phyloP scores from a whole-genome alignment of 37 sponge, comb jelly and placozoan genomes.

The Ianthella basta region DNA sequence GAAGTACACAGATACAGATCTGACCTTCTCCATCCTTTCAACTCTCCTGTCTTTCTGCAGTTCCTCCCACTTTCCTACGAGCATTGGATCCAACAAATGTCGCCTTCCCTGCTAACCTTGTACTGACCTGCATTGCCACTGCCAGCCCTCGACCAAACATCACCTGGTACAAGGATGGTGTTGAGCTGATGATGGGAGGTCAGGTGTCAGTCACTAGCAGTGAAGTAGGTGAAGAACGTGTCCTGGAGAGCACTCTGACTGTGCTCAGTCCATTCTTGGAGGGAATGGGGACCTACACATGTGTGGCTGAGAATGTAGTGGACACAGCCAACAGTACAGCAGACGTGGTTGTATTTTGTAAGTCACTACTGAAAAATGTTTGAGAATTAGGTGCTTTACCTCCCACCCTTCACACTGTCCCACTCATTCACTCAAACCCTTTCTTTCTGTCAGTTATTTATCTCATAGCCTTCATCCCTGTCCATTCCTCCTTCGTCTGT shows the following conservation, averaged over 20 bases:
- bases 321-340: slow-evolving; percentile 16
- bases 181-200: background rate
- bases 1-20: no score
- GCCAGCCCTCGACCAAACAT: slow-evolving; percentile 59
- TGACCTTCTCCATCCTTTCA: no score
- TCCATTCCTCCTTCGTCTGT: no score
- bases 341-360: background rate
- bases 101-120: background rate
- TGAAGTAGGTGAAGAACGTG: slow-evolving; percentile 2
- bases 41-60: slow-evolving; percentile 10
- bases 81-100: background rate
- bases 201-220: background rate
- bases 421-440: no score
- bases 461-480: background rate
- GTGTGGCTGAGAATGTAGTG: slow-evolving; percentile 39
- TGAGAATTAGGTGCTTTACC: no score
- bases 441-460: no score
- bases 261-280: slow-evolving; percentile 3
- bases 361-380: background rate
- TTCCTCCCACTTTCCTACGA: slow-evolving; percentile 30
- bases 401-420: no score
- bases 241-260: slow-evolving; percentile 9
- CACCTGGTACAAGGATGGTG: slow-evolving; percentile 61
- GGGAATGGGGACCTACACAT: slow-evolving; percentile 54
- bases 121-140: slow-evolving; percentile 49